Percentiles rank a stretch among this genome's conserved stretches.
Evolutionary conservation across 2,888 invertebrate species (phyloP).

Genomic region (Coelopa pilipes): DNA sequence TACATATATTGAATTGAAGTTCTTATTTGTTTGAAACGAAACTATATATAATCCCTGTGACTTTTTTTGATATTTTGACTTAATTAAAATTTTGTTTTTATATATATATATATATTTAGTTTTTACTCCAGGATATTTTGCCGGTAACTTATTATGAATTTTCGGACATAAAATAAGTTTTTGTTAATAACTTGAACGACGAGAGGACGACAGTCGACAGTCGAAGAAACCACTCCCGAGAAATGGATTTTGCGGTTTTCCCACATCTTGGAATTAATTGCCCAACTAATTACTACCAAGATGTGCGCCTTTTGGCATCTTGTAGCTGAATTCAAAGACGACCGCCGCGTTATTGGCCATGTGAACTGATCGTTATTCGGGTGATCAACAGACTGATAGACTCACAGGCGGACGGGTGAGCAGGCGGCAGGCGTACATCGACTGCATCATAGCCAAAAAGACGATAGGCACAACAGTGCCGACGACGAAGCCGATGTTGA

Average conservation of each 20-base stretch:
- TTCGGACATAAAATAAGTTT: too few species aligned
- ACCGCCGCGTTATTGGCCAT: constrained; percentile 18
- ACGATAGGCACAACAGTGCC: background rate
- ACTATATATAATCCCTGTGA: too few species aligned
- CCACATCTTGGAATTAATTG: constrained; percentile 42
- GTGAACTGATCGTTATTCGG: constrained; percentile 24
- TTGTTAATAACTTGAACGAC: too few species aligned
- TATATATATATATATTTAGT: too few species aligned
- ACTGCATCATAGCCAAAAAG: background rate
- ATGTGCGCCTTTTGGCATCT: constrained; percentile 32
- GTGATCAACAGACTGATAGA: background rate
- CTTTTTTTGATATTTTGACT: too few species aligned
- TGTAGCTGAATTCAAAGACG: constrained; percentile 21
- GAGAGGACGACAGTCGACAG: too few species aligned
- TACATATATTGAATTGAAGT: too few species aligned
- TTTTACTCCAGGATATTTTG: background rate
- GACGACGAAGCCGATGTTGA: background rate
- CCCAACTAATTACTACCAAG: constrained; percentile 44
- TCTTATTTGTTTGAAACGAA: too few species aligned
- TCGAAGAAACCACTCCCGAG: too few species aligned
- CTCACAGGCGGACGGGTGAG: too few species aligned
- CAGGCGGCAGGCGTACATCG: background rate
- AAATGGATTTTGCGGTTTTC: background rate
- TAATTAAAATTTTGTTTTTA: too few species aligned
- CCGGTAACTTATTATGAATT: background rate